Conservation (phyloP, 1,140 invertebrate genomes). For the Gyrodactylus salaris region DNA sequence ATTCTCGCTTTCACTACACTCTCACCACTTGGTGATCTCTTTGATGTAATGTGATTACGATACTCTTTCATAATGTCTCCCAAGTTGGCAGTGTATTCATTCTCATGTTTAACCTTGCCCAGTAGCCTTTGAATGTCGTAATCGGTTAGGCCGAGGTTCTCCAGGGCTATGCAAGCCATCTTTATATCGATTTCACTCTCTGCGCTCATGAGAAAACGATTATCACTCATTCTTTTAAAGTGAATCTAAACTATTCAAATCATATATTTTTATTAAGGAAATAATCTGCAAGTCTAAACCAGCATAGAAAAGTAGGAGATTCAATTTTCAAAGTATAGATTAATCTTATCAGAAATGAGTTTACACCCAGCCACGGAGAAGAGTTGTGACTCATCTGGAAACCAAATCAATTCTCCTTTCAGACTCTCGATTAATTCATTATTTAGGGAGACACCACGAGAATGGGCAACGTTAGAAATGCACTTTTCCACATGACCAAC, state of each 20-base stretch:
- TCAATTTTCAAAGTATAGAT: not conserved
- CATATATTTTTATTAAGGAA: too few relatives aligned
- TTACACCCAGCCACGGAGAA: not conserved
- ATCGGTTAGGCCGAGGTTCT: not conserved
- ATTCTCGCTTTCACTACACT: not conserved
- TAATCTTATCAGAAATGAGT: not conserved
- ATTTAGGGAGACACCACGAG: not conserved
- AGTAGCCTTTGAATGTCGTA: not conserved
- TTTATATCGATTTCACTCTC: not conserved
- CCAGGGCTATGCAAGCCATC: not conserved
- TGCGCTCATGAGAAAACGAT: not conserved
- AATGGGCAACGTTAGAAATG: not conserved
- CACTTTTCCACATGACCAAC: not conserved
- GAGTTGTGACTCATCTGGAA: not conserved
- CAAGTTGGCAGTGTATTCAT: not conserved
- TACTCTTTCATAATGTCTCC: not conserved
- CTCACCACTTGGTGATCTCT: not conserved
- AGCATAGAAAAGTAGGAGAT: not conserved
- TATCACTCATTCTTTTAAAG: not conserved
- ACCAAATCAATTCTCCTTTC: not conserved
- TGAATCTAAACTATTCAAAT: too few relatives aligned
- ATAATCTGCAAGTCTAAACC: too few relatives aligned
- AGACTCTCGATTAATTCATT: not conserved
- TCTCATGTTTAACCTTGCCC: not conserved
- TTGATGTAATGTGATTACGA: not conserved